phyloP scores from a whole-genome alignment of 2,113 vertebrate species.

The Emydocephalus ijimae region DNA sequence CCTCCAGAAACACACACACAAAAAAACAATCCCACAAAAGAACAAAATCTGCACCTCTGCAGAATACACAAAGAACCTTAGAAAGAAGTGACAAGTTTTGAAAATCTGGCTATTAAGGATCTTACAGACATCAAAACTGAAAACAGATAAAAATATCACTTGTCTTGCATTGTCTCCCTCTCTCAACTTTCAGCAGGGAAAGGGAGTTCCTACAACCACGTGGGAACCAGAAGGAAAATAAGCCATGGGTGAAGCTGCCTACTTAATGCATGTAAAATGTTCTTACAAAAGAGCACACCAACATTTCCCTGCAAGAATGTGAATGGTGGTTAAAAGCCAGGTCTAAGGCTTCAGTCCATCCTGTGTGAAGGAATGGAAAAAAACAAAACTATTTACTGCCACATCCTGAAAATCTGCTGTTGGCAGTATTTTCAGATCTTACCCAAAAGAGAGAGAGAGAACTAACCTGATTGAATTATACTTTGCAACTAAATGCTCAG shows the following conservation, averaged over 20 bases:
- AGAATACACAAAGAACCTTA: neutral
- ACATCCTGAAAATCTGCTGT: neutral
- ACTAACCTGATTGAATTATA: neutral
- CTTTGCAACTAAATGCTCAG: neutral
- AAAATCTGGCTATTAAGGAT: conserved; percentile 39
- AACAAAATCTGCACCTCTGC: neutral
- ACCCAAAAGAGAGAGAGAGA: neutral
- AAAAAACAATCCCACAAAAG: neutral
- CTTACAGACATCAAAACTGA: conserved; percentile 26
- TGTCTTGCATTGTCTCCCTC: conserved; percentile 3
- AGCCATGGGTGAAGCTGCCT: conserved; percentile 24
- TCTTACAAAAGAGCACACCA: conserved; percentile 13
- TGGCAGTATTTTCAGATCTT: conserved; percentile 8
- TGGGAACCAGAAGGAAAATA: conserved; percentile 7
- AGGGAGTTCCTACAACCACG: neutral
- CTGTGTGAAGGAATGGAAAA: neutral
- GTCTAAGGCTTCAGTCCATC: neutral
- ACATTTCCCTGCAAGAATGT: conserved; percentile 16
- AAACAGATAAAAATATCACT: conserved; percentile 26
- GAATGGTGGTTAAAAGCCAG: conserved; percentile 6
- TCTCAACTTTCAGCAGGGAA: neutral
- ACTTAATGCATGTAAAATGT: conserved; percentile 20
- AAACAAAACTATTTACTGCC: neutral
- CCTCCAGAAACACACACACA: neutral
- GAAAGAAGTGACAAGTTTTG: conserved; percentile 21